These are phyloP conservation scores for Zophobas morio DNA, from an alignment of 1,140 invertebrate species.

Conservation along the genomic window DNA sequence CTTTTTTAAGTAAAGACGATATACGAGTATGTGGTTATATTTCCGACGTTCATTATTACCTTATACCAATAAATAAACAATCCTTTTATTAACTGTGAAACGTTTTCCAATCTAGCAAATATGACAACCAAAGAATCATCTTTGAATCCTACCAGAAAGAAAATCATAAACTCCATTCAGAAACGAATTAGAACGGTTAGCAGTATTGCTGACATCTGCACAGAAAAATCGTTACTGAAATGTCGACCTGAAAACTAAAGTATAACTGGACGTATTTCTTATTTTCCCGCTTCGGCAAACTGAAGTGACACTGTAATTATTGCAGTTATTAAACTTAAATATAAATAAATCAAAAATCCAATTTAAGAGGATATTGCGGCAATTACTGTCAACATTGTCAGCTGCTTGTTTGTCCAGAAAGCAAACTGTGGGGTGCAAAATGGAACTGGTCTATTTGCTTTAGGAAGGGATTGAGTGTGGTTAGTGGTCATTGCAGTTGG, in stretches of 20 bases:
- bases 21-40: too few relatives aligned
- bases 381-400: slow-evolving; percentile 33
- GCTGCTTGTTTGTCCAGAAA: slow-evolving; percentile 23
- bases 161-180: slow-evolving; percentile 26
- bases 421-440: slow-evolving; percentile 13
- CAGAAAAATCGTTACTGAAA: slow-evolving; percentile 17
- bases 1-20: too few relatives aligned
- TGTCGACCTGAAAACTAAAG: not conserved
- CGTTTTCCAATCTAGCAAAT: slow-evolving; percentile 25
- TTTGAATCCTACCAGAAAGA: slow-evolving; percentile 16
- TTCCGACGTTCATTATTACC: too few relatives aligned
- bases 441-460: slow-evolving; percentile 18
- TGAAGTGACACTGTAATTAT: slow-evolving; percentile 3
- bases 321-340: slow-evolving; percentile 4
- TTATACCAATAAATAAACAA: too few relatives aligned
- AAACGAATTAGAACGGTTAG: slow-evolving; percentile 1
- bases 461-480: not conserved
- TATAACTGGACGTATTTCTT: not conserved
- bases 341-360: slow-evolving; percentile 16
- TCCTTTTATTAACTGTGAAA: slow-evolving; percentile 12
- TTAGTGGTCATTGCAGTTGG: slow-evolving; percentile 20
- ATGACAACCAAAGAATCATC: slow-evolving; percentile 11
- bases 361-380: not conserved
- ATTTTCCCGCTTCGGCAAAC: not conserved
- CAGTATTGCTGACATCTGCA: slow-evolving; percentile 13